Percentiles rank a stretch among this genome's conserved stretches.
phyloP scores from a whole-genome alignment of 1,140 invertebrate genomes.

The Megalopta genalis region DNA sequence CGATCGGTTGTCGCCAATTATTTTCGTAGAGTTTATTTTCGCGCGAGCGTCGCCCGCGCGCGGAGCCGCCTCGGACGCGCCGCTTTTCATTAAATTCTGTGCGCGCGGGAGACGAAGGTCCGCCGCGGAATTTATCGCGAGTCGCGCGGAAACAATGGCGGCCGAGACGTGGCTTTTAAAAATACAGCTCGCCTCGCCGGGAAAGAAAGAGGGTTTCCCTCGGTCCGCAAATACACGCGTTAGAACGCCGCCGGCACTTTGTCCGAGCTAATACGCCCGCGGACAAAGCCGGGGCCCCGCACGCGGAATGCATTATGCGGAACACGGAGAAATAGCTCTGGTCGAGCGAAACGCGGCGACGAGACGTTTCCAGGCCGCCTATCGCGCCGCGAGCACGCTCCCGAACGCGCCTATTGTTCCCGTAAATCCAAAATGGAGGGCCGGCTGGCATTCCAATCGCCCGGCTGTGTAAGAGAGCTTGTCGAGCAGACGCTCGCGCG shows the following conservation, averaged over 20 bases:
- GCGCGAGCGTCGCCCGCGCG: neutral
- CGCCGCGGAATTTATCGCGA: neutral
- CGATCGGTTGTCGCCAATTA: neutral
- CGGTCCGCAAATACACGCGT: constrained; percentile 32
- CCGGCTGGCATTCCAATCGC: neutral
- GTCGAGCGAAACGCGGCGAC: neutral
- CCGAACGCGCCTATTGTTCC: constrained; percentile 5
- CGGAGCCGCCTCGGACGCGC: neutral
- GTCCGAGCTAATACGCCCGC: constrained; percentile 33
- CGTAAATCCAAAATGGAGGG: constrained; percentile 19
- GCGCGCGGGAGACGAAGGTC: neutral
- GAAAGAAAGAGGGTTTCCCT: neutral
- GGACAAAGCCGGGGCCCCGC: constrained; percentile 48
- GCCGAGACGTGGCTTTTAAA: constrained; percentile 9
- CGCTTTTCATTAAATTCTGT: neutral
- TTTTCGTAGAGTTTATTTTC: neutral
- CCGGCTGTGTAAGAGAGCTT: neutral
- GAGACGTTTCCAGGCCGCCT: neutral
- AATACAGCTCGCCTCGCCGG: constrained; percentile 8
- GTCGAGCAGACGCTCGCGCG: neutral
- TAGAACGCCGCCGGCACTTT: constrained; percentile 55
- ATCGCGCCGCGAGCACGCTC: constrained; percentile 1
- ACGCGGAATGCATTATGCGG: constrained; percentile 42
- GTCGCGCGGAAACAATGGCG: neutral
- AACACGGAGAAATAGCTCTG: constrained; percentile 27